Evolutionary conservation across 2,113 vertebrate genomes (phyloP).

Genomic region (Grammomys dolichurus): DNA sequence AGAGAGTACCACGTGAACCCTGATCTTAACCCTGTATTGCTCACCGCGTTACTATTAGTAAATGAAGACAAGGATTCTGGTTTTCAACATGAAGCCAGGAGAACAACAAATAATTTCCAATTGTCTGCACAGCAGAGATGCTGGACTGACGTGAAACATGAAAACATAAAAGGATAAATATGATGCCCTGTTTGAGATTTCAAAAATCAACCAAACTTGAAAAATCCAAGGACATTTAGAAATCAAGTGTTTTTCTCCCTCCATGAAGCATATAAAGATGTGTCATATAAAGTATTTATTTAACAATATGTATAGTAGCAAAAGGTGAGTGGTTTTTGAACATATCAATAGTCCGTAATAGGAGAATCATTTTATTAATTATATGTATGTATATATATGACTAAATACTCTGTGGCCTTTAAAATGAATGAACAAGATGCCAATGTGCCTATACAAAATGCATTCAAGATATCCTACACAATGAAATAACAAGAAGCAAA

Average conservation of each 20-base stretch:
- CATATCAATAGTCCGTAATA: slow-evolving; percentile 4
- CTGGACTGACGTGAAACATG: background rate
- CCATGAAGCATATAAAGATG: background rate
- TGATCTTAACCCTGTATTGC: background rate
- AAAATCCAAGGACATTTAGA: slow-evolving; percentile 8
- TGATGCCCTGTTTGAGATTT: background rate
- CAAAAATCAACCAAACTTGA: background rate
- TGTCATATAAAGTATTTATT: background rate
- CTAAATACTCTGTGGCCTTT: background rate
- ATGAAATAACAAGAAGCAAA: background rate
- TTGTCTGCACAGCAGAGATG: background rate
- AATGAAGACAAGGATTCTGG: background rate
- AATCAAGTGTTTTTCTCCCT: background rate
- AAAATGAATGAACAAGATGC: slow-evolving; percentile 1
- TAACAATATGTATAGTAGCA: background rate
- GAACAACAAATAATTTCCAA: background rate
- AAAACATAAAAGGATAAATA: slow-evolving; percentile 4
- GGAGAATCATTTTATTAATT: background rate
- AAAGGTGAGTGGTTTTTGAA: slow-evolving; percentile 6
- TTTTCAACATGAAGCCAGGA: background rate
- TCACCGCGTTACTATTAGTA: background rate
- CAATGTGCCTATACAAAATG: background rate
- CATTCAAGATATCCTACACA: background rate
- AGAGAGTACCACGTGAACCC: background rate
- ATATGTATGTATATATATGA: background rate